Evolutionary conservation across 2,797 vertebrate species (phyloP), one percentile per base, ranked within the genome.

Genomic region (Tokudaia muenninki): DNA sequence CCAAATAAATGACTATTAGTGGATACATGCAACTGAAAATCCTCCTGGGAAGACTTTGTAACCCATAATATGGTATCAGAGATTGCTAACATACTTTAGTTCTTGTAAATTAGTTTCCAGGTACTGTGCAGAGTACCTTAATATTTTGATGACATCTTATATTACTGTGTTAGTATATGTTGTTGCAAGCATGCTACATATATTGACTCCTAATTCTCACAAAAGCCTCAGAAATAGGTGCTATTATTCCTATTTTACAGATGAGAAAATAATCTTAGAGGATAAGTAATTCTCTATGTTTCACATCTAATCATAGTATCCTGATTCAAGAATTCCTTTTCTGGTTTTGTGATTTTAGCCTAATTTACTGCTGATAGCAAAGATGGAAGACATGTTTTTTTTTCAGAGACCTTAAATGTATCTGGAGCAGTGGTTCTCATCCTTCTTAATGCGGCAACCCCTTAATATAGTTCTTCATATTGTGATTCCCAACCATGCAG

Each of bases 141-240:
- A 91, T 91, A 92, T 41, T 94, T 90, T 93, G 17, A 50, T 95
- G 70, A 93, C 29, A 78, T 57, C 84, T 91, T 77, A 55, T n/a
- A 47, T 90, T 90, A 80, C 72, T 87, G 0, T 47, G 16, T 94
- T n/a, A 41, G 77, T 63, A 11, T 52, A 57, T 65, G 74, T n/a
- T 72, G 29, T 41, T 92, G 29, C 41, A 74, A 81, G 77, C 26
- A 50, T 26, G 91, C 57, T 87, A 50, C 4, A 0, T 70, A 31
- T 80, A 70, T 37, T 79, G 55, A 79, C 22, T 94, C 44, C 31
- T 74, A 78, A 14, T 88, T 92, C n/a, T 92, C 63, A 78, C n/a
- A 87, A 29, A 79, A 87, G 50, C 72, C 37, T 77, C 3, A 72
- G 55, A 93, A 87, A 21, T 67, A 82, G 81, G 19, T 67, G 47